Evolutionary conservation across 2,797 vertebrate species (phyloP), one percentile per base, ranked within the genome.

Genomic region (Sorex maritimensis): DNA sequence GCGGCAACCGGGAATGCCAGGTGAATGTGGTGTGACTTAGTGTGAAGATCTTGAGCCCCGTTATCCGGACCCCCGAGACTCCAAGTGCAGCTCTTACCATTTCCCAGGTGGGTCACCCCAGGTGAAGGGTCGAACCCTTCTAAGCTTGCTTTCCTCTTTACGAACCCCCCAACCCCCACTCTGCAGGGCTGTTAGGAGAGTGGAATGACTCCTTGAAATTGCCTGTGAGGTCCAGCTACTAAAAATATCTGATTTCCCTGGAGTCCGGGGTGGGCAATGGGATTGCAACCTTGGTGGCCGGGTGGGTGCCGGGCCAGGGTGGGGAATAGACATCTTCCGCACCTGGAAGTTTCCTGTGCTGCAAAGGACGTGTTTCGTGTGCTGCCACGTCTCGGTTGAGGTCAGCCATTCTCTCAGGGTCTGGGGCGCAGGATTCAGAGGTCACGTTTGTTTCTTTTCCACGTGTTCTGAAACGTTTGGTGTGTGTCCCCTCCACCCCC

Each of bases 161-260:
- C n/a, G n/a, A n/a, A n/a, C 73, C 23, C 0, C 0, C n/a, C n/a
- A n/a, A n/a, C n/a, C n/a, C 41, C 7, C 41, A 28, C 13, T 49
- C 5, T 1, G 38, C 30, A 11, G 21, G 6, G 19, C 12, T 86
- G 49, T n/a, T 30, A 79, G 58, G 19, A 79, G 78, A 46, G 44
- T 73, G 92, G 72, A 87, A 41, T 77, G 44, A 6, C n/a, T 72
- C 63, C 41, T 77, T 90, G 69, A 68, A 86, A 83, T 77, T 46
- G n/a, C 69, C 78, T 41, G 49, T 92, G 12, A 81, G 30, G 13
- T 69, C 3, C 72, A 38, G 34, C 68, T 44, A 19, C 87, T 73
- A 65, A 65, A 79, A 84, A 61, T 69, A n/a, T 6, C 73, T 46
- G 19, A 10, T 4, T 49, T 84, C 71, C 19, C 52, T 86, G 6